Evolutionary conservation across 2,888 invertebrate species (phyloP).

Genomic region (Anorthoa munda): DNA sequence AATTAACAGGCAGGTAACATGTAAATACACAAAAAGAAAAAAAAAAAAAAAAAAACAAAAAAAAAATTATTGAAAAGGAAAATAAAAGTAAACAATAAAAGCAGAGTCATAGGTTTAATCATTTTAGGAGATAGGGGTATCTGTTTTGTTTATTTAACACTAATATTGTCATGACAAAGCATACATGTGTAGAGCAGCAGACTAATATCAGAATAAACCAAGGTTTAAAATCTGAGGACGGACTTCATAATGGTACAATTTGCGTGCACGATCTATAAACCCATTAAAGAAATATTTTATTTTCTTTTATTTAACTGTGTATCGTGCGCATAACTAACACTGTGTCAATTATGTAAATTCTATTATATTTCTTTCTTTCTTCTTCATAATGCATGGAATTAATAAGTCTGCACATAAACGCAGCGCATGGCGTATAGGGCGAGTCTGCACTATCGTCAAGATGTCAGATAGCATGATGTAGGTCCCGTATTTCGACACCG

Average conservation of each 20-base stretch:
- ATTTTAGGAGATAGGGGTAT: background rate
- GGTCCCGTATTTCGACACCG: slow-evolving; percentile 64
- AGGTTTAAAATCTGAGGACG: background rate
- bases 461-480: slow-evolving; percentile 59
- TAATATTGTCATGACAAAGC: background rate
- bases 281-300: background rate
- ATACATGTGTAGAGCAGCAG: background rate
- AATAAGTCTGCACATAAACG: slow-evolving; percentile 25
- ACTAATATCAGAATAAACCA: no score
- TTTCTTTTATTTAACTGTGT: background rate
- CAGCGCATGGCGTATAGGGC: slow-evolving; percentile 31
- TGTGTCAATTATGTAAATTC: no score
- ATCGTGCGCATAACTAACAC: no score
- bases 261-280: background rate
- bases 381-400: background rate
- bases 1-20: no score
- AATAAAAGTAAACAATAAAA: no score
- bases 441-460: slow-evolving; percentile 50
- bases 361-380: background rate
- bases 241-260: background rate
- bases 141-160: background rate
- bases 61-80: no score
- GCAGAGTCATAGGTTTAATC: no score
- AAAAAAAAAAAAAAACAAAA: no score
- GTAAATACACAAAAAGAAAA: no score